Evolutionary conservation across 1,140 invertebrate genomes (phyloP), one percentile per base, ranked within the genome.

Genomic region (Scaptomyza montana): DNA sequence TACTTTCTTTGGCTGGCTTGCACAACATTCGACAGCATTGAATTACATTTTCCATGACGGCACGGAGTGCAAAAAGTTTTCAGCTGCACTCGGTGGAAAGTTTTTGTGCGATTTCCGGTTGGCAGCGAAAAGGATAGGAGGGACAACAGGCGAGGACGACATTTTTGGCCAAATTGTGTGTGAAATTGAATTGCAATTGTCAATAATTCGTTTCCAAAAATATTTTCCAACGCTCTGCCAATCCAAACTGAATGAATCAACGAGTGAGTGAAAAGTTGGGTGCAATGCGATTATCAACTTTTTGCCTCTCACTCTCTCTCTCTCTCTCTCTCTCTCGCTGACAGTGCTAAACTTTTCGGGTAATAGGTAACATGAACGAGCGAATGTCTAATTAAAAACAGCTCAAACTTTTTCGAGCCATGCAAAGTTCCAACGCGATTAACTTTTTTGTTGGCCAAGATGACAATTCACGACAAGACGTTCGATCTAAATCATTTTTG

Each of bases 181-280:
- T 86, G 82, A 86, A 86, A 86, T 86, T 86, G 82, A 86, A 86
- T 86, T 86, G 82, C 82, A 86, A 86, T 86, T 86, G 82, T 86
- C 82, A 86, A 86, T 86, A 86, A 86, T 86, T 86, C 82, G 82
- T 87, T 87, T 77, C 61, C 78, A 73, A 81, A 86, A 87, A 81
- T 74, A 77, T 71, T 77, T 71, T 73, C 39, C 60, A 64, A 54
- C 12, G 72, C 66, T 36, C 33, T 66, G 54, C 69, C 66, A 66
- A 64, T 53, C 56, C 56, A 72, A 77, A 86, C 62, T 69, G 81
- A 85, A 80, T 85, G 74, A 76, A 63, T 76, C 74, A 77, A 73
- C 74, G 74, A 61, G 36, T 59, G 53, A 63, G 51, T 67, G 33
- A 63, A 80, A 77, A 80, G 62, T 80, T 84, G 77, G 61, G 68